Evolutionary conservation across 2,888 invertebrate genomes (phyloP), one percentile per base, ranked within the genome.

Genomic region (Parnassius glacialis): DNA sequence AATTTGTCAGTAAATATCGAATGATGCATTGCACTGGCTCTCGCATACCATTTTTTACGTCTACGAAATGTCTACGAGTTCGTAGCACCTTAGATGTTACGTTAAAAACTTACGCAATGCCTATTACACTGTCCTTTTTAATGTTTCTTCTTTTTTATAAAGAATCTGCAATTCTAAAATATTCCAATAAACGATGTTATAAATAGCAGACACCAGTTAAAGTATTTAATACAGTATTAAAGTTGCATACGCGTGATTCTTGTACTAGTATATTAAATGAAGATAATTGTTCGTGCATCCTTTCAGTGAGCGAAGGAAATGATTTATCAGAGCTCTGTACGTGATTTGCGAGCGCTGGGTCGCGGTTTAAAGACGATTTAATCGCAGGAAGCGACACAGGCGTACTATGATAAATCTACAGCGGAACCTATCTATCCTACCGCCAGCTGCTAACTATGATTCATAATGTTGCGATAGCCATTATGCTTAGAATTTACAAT

Each of bases 361-460:
- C 62, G 68, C 60, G 20, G 62, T 56, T 48, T 52, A 57, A 61
- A 57, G 64, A 68, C 81, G 84, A 86, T 87, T 79, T 85, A 84
- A 90, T 90, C 90, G 80, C 90, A 90, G 90, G 90, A 90, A 90
- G 81, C 82, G 75, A 79, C 83, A 78, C 75, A 70, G 73, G 66
- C 67, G 66, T 68, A 72, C 72, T 65, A 73, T 70, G 78, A 80
- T 80, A 80, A 78, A 85, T 84, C 81, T 82, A 72, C 81, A 72
- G 74, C 79, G 87, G 88, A 89, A 88, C 88, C 84, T 86, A 89
- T 88, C 88, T 88, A 87, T 88, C 84, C 76, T 74, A 73, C 75
- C 67, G 75, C 80, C 86, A 83, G 84, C 72, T 80, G 83, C 83
- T 70, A 64, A 70, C 70, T 65, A 79, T 86, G 87, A 84, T 85